Conservation (phyloP, 2,113 vertebrate species). For the Daphoenositta chrysoptera region DNA sequence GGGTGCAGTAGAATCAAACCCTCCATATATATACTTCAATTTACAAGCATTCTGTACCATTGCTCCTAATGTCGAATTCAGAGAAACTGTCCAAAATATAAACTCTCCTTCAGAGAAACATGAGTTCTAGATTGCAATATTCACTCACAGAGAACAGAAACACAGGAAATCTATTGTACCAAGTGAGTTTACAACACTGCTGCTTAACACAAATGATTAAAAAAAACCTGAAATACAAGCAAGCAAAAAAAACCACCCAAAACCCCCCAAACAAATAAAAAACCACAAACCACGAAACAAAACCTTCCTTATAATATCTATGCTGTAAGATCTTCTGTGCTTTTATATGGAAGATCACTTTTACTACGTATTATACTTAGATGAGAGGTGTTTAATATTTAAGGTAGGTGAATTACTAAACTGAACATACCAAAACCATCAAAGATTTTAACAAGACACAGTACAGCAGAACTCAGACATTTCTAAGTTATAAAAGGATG, state of each 20-base stretch:
- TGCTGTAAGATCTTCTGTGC: neutral
- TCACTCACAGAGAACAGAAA: neutral
- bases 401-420: neutral
- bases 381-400: neutral
- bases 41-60: neutral
- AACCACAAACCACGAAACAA: neutral
- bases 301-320: neutral
- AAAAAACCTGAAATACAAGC: neutral
- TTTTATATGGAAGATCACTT: neutral
- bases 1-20: neutral
- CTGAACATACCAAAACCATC: neutral
- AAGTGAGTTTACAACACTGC: neutral
- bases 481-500: neutral
- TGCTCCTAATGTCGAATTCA: neutral
- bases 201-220: neutral
- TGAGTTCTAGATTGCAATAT: neutral
- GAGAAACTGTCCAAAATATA: neutral
- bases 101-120: neutral
- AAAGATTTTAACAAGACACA: neutral
- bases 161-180: neutral
- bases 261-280: neutral
- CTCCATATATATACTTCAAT: neutral
- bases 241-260: neutral
- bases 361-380: neutral
- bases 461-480: neutral